Percentiles rank a stretch among this genome's conserved stretches.
phyloP scores from a whole-genome alignment of 2,113 vertebrate genomes.

The Oncorhynchus keta region DNA sequence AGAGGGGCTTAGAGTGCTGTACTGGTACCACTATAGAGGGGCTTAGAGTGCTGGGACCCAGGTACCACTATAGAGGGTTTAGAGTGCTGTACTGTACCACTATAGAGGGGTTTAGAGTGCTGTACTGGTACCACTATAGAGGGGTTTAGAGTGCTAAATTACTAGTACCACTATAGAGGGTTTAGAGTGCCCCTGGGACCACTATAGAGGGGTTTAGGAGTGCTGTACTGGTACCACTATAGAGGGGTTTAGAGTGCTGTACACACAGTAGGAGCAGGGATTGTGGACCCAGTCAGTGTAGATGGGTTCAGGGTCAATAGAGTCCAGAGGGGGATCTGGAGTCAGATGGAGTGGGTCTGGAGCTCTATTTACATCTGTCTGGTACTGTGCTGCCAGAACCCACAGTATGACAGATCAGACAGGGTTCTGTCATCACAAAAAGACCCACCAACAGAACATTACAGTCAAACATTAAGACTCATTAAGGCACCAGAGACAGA shows the following conservation, averaged over 20 bases:
- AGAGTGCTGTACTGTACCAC: slow-evolving; percentile 36
- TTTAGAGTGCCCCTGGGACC: too few species aligned
- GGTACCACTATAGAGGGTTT: background rate
- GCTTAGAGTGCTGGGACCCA: slow-evolving; percentile 23
- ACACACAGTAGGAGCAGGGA: background rate
- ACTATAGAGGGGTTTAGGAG: background rate
- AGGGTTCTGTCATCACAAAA: slow-evolving; percentile 38
- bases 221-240: slow-evolving; percentile 41
- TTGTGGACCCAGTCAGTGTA: slow-evolving; percentile 14
- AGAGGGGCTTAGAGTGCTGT: slow-evolving; percentile 12
- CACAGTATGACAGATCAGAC: slow-evolving; percentile 24
- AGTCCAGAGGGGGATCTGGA: slow-evolving; percentile 15
- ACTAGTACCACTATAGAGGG: slow-evolving; percentile 31
- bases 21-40: slow-evolving; percentile 38
- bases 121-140: slow-evolving; percentile 13
- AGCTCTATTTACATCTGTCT: slow-evolving; percentile 21
- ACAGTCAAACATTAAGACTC: background rate
- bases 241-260: background rate
- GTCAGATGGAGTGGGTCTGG: slow-evolving; percentile 10
- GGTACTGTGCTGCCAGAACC: slow-evolving; percentile 42
- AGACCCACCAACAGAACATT: background rate
- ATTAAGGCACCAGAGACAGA: too few species aligned
- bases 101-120: background rate
- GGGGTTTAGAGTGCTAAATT: slow-evolving; percentile 13
- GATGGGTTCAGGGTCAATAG: slow-evolving; percentile 32